Base-by-base conservation (phyloP, 2,797 vertebrate species). In the Rhabdophis nuchalis region DNA sequence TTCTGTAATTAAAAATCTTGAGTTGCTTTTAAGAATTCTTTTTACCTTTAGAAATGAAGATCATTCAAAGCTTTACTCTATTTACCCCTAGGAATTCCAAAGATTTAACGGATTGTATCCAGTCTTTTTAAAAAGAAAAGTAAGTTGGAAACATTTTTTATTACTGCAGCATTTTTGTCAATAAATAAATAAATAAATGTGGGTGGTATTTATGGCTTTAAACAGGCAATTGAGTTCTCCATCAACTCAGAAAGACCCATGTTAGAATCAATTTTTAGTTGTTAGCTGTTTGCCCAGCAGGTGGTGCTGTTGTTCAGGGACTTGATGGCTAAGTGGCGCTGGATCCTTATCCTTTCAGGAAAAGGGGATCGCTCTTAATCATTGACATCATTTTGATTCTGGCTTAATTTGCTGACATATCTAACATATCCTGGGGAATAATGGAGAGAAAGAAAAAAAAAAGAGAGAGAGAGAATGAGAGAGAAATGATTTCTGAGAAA, bases 341-440 rank as follows among this genome's bases (percentile, higher is more conserved):
- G 6, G n/a, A 13, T 13, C 23, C 5, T 32, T 53, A 36, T 87
- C 58, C 56, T 82, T 90, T 57, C 50, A 86, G 0, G 52, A 46
- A 90, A 57, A 25, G 88, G 58, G 54, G 27, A 87, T 54, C 87
- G 50, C 1, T 1, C 0, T 1, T 8, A 0, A 0, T 9, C 72
- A 20, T 16, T 90, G 41, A 5, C 20, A 50, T 88, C 87, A 20
- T 46, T 8, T 11, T 6, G 36, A 20, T 91, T 92, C 41, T n/a
- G 20, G 11, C 57, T 12, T 77, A 54, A 12, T 41, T 29, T 86
- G 85, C 5, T 89, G 52, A 64, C 46, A 64, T 86, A 56, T 46
- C 12, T 46, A 36, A 82, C 72, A 46, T 46, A 25, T 82, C 41
- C 20, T 82, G 23, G 41, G 41, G 72, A 82, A 82, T 46, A 82